Evolutionary conservation across 2,113 vertebrate species (phyloP), one percentile per base, ranked within the genome.

Genomic region (Odontesthes bonariensis): DNA sequence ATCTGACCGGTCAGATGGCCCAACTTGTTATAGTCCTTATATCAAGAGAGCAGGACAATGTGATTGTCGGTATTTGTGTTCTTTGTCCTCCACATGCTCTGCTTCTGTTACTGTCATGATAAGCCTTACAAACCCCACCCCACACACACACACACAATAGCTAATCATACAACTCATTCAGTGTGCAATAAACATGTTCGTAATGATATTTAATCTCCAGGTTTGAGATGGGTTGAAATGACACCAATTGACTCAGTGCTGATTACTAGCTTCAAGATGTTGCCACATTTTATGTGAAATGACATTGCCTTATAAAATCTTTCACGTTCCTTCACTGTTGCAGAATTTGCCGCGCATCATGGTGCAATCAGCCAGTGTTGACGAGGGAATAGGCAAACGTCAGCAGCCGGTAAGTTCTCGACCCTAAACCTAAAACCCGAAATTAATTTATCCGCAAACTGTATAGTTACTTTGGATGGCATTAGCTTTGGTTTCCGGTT

Each of bases 361-460:
- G 52, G 92, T 94, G 49, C 93, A 94, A 78, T 93, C 91, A 4
- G 88, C 92, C 77, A 94, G 92, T 22, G 69, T 92, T 11, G 90
- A 94, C 23, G 93, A 93, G n/a, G 81, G 78, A 32, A 44, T 91
- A 72, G 68, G 77, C 54, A 56, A 69, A 65, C 77, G 46, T 6
- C 85, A 68, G 66, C 86, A 87, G 60, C 65, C 71, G 8, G 94
- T 94, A 79, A 84, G 85, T 89, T 44, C 71, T 47, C 11, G 31
- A 3, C 27, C 27, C 27, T 27, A 27, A 27, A 27, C 27, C 27
- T 27, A 27, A 27, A 14, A 22, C 8, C 19, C 47, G 2, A 3
- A 2, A 0, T 20, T 23, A 9, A 23, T 3, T 23, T 27, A 1
- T 27, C 27, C 3, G 27, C 27, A 27, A n/a, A n/a, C n/a, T n/a